Base-by-base conservation (phyloP, 2,888 invertebrate genomes). In the Eupithecia abbreviata region DNA sequence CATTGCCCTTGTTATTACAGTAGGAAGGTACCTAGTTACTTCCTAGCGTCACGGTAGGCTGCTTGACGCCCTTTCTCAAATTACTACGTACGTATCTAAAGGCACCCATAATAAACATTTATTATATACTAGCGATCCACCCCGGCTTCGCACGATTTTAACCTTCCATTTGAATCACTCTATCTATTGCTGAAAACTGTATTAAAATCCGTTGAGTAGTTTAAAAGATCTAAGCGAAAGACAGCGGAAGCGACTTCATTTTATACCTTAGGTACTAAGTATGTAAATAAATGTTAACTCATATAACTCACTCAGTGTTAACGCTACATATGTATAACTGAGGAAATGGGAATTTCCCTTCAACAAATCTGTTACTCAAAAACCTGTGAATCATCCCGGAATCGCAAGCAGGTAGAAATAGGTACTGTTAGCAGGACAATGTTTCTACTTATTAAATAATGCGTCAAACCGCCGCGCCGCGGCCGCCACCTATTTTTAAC, bases 51-150 rank as follows among this genome's bases (percentile, higher is more conserved):
- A 70, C 68, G 68, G 75, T 75, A 71, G 67, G 72, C 47, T 68
- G 69, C 58, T n/a, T 75, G 55, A 72, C 30, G 67, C 75, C 75
- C 75, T 75, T 75, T 75, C n/a, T 67, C 58, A 62, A 18, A 30
- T 55, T 75, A 67, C 71, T 45, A 13, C 7, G 55, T 58, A 55
- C 55, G 2, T 55, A 58, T 10, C 9, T 18, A 18, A 10, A 58
- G 18, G 10, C 3, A 18, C 18, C 58, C 10, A 7, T 55, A 18
- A 43, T 43, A 43, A 6, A 4, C n/a, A n/a, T n/a, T 7, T 6
- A 6, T 6, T 2, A 6, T 43, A 43, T 2, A 43, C 43, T 30
- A 30, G 30, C 30, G 30, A 30, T 30, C 30, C 30, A 1, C 30
- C 30, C 1, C 1, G 1, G 0, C 30, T 30, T 30, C 30, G 30